Evolutionary conservation across 2,888 invertebrate genomes (phyloP).

Genomic region (Drosophila melanosoma): DNA sequence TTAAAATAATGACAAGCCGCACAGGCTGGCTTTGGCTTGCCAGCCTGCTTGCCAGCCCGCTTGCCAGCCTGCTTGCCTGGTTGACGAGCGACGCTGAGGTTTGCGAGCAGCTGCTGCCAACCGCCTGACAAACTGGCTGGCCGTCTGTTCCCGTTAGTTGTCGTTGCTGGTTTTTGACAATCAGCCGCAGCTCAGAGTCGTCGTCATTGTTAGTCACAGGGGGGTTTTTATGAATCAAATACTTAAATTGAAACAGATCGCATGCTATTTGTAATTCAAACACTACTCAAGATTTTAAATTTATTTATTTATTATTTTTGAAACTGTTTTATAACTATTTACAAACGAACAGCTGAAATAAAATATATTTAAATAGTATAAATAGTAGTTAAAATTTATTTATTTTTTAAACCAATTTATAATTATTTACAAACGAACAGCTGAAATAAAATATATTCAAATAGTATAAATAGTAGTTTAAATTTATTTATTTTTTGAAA

Average conservation of each 20-base stretch:
- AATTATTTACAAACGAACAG: background rate
- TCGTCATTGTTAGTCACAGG: background rate
- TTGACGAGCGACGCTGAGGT: conserved; percentile 12
- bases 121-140: conserved; percentile 42
- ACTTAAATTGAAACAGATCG: background rate
- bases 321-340: background rate
- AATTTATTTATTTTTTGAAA: too few relatives aligned
- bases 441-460: too few relatives aligned
- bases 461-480: too few relatives aligned
- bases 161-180: conserved; percentile 37
- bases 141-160: conserved; percentile 32
- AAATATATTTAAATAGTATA: background rate
- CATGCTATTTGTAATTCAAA: background rate
- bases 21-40: conserved; percentile 9
- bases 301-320: background rate
- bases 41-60: background rate
- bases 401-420: background rate
- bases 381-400: too few relatives aligned
- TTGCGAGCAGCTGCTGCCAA: conserved; percentile 5
- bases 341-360: too few relatives aligned
- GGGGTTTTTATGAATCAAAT: background rate
- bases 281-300: background rate
- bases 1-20: conserved; percentile 79
- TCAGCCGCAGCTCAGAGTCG: conserved; percentile 31
- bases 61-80: background rate